phyloP scores from a whole-genome alignment of 1,140 invertebrate genomes.

The Bombyx mori region ASM3026992v2 NC_085117.1:10955001-10955500 shows the following conservation, averaged over 20 bases:
- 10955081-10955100: conserved; percentile 49
- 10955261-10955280: too few relatives aligned
- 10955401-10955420: conserved; percentile 42
- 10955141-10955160: conserved; percentile 62
- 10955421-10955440: conserved; percentile 57
- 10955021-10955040: conserved; percentile 66
- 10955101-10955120: conserved; percentile 25
- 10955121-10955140: conserved; percentile 37
- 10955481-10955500: conserved; percentile 44
- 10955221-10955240: conserved; percentile 57
- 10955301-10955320: too few relatives aligned
- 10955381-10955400: conserved; percentile 32
- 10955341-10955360: conserved; percentile 60
- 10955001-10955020: conserved; percentile 70
- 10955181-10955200: conserved; percentile 63
- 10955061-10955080: conserved; percentile 49
- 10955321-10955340: conserved; percentile 25
- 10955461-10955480: conserved; percentile 52
- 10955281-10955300: too few relatives aligned
- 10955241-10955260: conserved; percentile 34
- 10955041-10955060: conserved; percentile 59
- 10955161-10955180: conserved; percentile 65
- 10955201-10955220: conserved; percentile 70
- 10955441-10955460: conserved; percentile 66
- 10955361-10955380: conserved; percentile 51